These are phyloP conservation scores for Melipona quadrifasciata DNA, from an alignment of 1,140 invertebrate species.

Conservation along the genomic window DNA sequence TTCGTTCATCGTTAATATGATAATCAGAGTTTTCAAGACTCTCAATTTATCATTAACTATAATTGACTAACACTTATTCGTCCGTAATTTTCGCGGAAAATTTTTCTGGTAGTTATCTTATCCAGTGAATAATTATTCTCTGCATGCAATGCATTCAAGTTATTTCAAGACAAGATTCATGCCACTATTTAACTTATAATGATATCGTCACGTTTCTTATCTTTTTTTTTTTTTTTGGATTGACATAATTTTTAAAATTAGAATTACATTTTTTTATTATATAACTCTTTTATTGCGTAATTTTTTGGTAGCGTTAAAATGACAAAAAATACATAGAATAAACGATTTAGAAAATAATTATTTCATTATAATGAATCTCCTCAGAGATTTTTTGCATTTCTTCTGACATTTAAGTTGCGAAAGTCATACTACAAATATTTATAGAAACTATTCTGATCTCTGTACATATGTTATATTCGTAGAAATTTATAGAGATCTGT, in stretches of 20 bases:
- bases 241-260: neutral
- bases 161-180: neutral
- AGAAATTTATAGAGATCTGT: neutral
- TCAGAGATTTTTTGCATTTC: neutral
- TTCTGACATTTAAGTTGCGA: neutral
- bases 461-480: no score
- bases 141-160: neutral
- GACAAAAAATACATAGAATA: neutral
- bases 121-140: neutral
- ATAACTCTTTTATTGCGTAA: neutral
- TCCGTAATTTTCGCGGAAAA: neutral
- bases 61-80: neutral
- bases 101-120: neutral
- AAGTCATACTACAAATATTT: neutral
- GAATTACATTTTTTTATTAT: neutral
- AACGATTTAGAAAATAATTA: neutral
- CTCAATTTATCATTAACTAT: neutral
- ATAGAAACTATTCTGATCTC: no score
- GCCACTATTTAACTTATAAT: neutral
- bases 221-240: no score
- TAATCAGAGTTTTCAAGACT: no score
- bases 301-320: fast-evolving
- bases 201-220: neutral
- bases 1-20: neutral
- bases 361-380: neutral